Evolutionary conservation across 2,113 vertebrate species (phyloP).

Genomic region (Amblyopsis rosae): DNA sequence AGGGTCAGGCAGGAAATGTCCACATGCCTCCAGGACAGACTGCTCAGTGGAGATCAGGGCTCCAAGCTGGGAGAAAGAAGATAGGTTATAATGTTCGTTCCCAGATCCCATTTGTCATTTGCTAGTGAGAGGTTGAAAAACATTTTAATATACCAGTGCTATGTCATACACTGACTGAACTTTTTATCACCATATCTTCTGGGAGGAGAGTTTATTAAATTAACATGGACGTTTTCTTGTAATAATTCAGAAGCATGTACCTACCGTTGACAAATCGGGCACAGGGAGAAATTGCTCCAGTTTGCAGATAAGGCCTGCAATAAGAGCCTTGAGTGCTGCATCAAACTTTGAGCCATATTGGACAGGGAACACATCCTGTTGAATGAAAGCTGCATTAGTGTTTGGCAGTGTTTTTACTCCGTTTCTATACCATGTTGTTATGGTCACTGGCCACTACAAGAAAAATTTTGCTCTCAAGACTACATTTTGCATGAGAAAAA

Average conservation of each 20-base stretch:
- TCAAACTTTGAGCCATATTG: constrained; percentile 72
- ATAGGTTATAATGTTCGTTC: not conserved
- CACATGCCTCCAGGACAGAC: constrained; percentile 67
- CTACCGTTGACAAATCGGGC: constrained; percentile 71
- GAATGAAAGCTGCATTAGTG: not conserved
- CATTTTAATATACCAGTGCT: too few relatives aligned
- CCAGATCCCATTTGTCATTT: too few relatives aligned
- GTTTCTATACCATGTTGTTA: too few relatives aligned
- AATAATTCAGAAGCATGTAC: not conserved
- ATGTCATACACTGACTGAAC: too few relatives aligned
- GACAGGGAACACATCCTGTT: constrained; percentile 70
- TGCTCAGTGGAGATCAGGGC: constrained; percentile 69
- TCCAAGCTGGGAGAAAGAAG: constrained; percentile 62
- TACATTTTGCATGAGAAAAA: too few relatives aligned
- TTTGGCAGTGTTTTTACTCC: too few relatives aligned
- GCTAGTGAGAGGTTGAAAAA: too few relatives aligned
- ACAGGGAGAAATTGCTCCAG: constrained; percentile 72
- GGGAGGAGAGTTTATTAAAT: too few relatives aligned
- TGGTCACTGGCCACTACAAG: too few relatives aligned
- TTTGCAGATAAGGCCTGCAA: constrained; percentile 68
- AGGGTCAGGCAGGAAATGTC: constrained; percentile 65
- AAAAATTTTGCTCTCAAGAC: too few relatives aligned
- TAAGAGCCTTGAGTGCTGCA: constrained; percentile 65
- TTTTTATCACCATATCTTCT: too few relatives aligned
- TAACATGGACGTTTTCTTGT: not conserved